Base-by-base conservation (phyloP, 2,888 invertebrate species). In the Lepidochrysops patricia region DNA sequence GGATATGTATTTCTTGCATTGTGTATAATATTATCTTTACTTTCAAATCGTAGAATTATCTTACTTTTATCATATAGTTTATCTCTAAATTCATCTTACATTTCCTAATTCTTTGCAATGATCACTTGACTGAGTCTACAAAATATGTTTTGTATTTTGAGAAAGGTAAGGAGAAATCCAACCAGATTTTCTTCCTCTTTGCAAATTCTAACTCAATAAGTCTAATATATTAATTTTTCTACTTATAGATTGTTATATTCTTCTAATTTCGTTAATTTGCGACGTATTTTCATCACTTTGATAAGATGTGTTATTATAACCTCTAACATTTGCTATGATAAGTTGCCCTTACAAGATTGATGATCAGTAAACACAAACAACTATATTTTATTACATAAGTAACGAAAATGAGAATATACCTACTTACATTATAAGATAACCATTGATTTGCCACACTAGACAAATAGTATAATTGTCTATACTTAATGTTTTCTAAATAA, bases 71-170 rank as follows among this genome's bases (percentile, higher is more conserved):
- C 86, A 76, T 64, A 67, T 63, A 70, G 74, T 74, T 80, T 87
- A 86, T 84, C 85, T 71, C 71, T 71, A 64, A 68, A 79, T 82
- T 77, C 77, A 79, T 84, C 76, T 79, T 68, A 68, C 72, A 75
- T 68, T 68, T 67, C 65, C 70, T 64, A 67, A 77, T 69, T 66
- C 69, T 65, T 61, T 65, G 65, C 66, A 68, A 69, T 68, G 65
- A 69, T 65, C 64, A 74, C 65, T 68, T 73, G 66, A 67, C 65
- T 63, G 64, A 69, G 63, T 66, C 63, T 61, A 62, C 65, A 66
- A 66, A 73, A 69, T 61, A 87, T 87, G 87, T 85, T 85, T 81
- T 85, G 80, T 70, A 75, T 85, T 72, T 73, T 81, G 58, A 78
- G 75, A 75, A 88, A 84, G 84, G 87, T 87, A 75, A 69, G 79